Evolutionary conservation across 2,888 invertebrate species (phyloP).

Genomic region (Iselma pallidipennis): DNA sequence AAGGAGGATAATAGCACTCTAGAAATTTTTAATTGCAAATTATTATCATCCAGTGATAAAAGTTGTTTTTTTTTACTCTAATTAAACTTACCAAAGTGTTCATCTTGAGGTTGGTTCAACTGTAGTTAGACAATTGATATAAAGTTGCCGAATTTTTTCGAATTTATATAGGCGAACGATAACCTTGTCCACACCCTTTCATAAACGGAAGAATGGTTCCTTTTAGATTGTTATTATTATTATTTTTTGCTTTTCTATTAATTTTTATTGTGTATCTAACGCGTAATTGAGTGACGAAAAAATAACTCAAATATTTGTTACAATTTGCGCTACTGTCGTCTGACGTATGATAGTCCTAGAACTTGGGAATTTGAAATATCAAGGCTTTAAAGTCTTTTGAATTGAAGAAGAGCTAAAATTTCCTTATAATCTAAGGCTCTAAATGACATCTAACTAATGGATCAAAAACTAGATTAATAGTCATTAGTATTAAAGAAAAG

Average conservation of each 20-base stretch:
- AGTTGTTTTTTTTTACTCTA: too few species aligned
- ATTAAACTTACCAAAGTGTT: conserved; percentile 26
- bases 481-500: background rate
- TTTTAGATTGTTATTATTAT: background rate
- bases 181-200: conserved; percentile 45
- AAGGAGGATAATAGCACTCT: conserved; percentile 14
- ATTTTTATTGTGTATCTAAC: background rate
- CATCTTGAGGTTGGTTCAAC: conserved; percentile 12
- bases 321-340: too few species aligned
- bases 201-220: conserved; percentile 3
- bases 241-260: background rate
- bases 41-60: too few species aligned
- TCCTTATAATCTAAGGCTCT: background rate
- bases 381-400: background rate
- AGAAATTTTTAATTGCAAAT: conserved; percentile 3
- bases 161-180: conserved; percentile 37
- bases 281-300: background rate
- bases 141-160: conserved; percentile 29
- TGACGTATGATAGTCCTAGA: background rate
- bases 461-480: background rate
- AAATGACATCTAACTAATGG: background rate
- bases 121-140: conserved; percentile 26
- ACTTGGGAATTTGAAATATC: background rate
- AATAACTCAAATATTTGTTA: background rate
- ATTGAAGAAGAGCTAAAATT: background rate